Evolutionary conservation across 2,113 vertebrate genomes (phyloP), one percentile per base, ranked within the genome.

Genomic region (Gadus macrocephalus): DNA sequence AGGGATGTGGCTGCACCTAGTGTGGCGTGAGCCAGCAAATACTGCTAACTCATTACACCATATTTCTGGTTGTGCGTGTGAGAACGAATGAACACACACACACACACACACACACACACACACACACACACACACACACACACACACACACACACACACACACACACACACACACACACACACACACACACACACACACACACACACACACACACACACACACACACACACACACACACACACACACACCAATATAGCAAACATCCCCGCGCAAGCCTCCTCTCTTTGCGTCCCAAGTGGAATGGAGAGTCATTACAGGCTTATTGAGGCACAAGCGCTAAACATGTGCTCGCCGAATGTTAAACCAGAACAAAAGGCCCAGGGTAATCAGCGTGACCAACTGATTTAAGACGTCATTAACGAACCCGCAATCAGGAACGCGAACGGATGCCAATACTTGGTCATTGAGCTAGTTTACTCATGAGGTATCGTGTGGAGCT

Each of bases 281-380:
- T 27, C 19, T 59, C 64, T 62, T 35, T 35, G 14, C 58, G 20
- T 56, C 35, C 42, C 62, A 20, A 19, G 31, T 60, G 74, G 28
- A n/a, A 65, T 62, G 27, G 73, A 25, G 11, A 75, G 20, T 73
- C 31, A 72, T 74, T 64, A 59, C 3, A 20, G 66, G 11, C 53
- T 14, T 67, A 71, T 42, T 71, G 28, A 65, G 53, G 53, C 38
- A n/a, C 59, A 64, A 70, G 35, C 3, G 49, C 27, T 59, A 15
- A 71, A 59, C 70, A 71, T 65, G 27, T 42, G 28, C 53, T 22
- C 38, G 62, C 3, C 25, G 5, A 20, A 64, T 71, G 64, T 65
- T 14, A 71, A 64, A 38, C 27, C 62, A 65, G 53, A 66, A 56
- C 55, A 56, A 25, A 27, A 35, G 42, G 64, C 12, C 5, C 22